Conservation (phyloP, 2,888 invertebrate genomes). For the Caenorhabditis wallacei region DNA sequence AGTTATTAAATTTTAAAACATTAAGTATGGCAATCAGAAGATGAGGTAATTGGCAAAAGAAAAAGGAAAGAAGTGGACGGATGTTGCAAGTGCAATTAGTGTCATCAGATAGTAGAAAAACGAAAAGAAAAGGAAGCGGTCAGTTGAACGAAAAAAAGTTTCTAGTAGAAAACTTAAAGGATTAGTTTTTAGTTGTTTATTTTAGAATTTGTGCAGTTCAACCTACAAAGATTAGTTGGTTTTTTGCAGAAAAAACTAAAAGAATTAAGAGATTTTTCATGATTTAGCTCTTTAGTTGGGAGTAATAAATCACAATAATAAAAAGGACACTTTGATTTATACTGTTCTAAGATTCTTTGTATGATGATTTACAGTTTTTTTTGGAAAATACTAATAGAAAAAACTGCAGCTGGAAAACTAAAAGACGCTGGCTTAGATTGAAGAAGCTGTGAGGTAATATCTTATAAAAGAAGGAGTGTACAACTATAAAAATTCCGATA, state of each 20-base stretch:
- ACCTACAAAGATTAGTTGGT: conserved; percentile 4
- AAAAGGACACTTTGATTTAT: not conserved
- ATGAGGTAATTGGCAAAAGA: not conserved
- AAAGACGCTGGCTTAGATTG: not conserved
- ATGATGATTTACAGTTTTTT: too few relatives aligned
- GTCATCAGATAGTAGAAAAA: conserved; percentile 33
- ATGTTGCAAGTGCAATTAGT: conserved; percentile 57
- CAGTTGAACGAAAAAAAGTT: conserved; percentile 31
- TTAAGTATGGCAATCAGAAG: conserved; percentile 20
- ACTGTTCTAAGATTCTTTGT: not conserved
- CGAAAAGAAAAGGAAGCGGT: conserved; percentile 45
- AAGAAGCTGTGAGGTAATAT: not conserved
- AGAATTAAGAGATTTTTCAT: not conserved
- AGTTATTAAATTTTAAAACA: not conserved
- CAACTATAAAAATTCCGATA: conserved; percentile 30
- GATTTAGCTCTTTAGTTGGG: not conserved
- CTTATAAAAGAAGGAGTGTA: not conserved
- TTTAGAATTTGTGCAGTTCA: conserved; percentile 23
- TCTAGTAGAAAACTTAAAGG: conserved; percentile 21
- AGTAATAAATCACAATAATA: not conserved
- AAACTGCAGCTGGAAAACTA: too few relatives aligned
- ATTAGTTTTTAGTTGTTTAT: conserved; percentile 45
- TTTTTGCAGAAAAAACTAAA: not conserved
- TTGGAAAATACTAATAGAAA: too few relatives aligned
- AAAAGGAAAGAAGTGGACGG: conserved; percentile 24